phyloP scores from a whole-genome alignment of 64 coral and sea anemone species.

The Acropora tenuis region DNA sequence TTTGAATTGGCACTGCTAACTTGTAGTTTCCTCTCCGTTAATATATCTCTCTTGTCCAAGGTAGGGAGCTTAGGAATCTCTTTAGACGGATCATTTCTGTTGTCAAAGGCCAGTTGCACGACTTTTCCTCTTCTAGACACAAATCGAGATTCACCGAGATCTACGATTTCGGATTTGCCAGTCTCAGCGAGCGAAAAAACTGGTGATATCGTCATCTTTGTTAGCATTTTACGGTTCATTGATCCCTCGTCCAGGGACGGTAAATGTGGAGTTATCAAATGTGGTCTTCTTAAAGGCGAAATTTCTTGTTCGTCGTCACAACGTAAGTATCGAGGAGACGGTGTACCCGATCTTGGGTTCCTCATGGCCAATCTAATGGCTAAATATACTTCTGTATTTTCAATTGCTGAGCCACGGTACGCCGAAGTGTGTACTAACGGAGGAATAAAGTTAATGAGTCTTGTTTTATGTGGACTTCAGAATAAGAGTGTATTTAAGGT shows the following conservation, averaged over 20 bases:
- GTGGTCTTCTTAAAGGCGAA: not conserved
- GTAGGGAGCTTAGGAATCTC: not conserved
- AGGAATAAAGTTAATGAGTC: too few relatives aligned
- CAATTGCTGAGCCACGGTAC: too few relatives aligned
- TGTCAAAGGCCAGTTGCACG: not conserved
- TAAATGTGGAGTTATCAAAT: not conserved
- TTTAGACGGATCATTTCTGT: not conserved
- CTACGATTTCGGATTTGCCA: slow-evolving; percentile 20
- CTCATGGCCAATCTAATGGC: not conserved
- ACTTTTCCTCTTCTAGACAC: not conserved
- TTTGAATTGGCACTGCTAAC: not conserved
- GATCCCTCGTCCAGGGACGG: slow-evolving; percentile 21
- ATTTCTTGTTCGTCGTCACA: not conserved
- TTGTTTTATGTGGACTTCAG: too few relatives aligned
- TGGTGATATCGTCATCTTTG: not conserved
- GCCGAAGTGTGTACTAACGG: too few relatives aligned
- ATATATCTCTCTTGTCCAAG: not conserved
- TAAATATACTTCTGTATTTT: too few relatives aligned
- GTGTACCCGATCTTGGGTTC: not conserved
- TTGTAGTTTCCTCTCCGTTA: not conserved
- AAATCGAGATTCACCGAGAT: not conserved
- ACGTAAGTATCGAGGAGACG: not conserved
- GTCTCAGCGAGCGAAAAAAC: not conserved
- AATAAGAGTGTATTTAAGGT: too few relatives aligned
- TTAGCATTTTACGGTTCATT: not conserved